A percentile compares a stretch with the other conserved stretches of the same genome.
Conservation (phyloP, 2,113 vertebrate species). For the Syrmaticus mikado region DNA sequence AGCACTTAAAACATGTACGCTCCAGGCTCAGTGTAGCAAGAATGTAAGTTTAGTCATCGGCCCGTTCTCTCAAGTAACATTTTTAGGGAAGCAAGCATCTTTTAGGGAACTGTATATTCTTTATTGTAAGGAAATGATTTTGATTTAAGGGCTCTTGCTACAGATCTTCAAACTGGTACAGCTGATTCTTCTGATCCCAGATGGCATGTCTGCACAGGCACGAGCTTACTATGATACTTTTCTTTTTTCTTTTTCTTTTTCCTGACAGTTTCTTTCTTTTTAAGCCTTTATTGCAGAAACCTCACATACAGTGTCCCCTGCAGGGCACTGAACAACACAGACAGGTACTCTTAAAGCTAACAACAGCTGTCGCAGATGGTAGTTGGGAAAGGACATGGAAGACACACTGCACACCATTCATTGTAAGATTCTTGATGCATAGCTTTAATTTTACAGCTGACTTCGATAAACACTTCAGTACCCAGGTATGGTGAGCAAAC, state of each 20-base stretch:
- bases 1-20: background rate
- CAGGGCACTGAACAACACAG: background rate
- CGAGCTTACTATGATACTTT: background rate
- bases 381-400: background rate
- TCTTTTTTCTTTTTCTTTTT: too few relatives aligned
- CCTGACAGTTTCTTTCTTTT: background rate
- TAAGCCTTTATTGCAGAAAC: background rate
- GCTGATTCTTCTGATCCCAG: background rate
- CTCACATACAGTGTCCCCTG: too few relatives aligned
- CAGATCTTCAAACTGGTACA: background rate
- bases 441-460: background rate
- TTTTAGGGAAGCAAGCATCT: background rate
- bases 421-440: background rate
- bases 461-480: accelerated
- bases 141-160: background rate
- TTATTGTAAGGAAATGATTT: background rate
- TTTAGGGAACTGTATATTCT: background rate
- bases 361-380: background rate
- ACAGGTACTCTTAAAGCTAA: accelerated
- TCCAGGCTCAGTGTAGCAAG: background rate
- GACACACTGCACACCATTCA: accelerated
- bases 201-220: accelerated
- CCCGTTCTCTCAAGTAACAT: background rate
- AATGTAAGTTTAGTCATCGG: background rate
- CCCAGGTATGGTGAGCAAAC: accelerated